Evolutionary conservation across 2,888 invertebrate genomes (phyloP), one percentile per base, ranked within the genome.

Genomic region (Tridacna gigas): DNA sequence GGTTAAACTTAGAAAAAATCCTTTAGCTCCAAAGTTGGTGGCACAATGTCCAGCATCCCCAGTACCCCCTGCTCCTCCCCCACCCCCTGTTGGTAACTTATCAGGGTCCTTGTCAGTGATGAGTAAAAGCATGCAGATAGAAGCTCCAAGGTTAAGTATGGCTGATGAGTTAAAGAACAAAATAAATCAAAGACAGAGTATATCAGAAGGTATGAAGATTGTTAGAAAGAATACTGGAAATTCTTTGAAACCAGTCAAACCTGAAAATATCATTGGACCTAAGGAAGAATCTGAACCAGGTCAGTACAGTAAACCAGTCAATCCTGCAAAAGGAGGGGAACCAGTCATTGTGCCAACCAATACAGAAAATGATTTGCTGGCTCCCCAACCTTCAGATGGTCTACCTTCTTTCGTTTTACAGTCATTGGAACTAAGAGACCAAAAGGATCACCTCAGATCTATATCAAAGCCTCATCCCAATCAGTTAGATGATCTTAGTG

Each of bases 371-470:
- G 79, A 79, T 65, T 37, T 60, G 22, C 67, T 87, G 22, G 65
- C 63, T 18, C 87, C 87, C 47, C 77, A 85, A 26, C 85, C 77
- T 63, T 87, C 85, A 26, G 85, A 86, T 48, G 88, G 88, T 11
- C 51, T 88, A 20, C 85, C 88, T 12, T 74, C 83, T 61, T 89
- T 91, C 80, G 86, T 89, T 26, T 67, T 93, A n/a, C 88, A 90
- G 60, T 90, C 92, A 0, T 65, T 91, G 25, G 90, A 91, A 47
- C 82, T 94, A 74, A 63, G 84, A 45, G 86, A 87, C 65, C 92
- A 93, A 82, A 91, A 89, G 75, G 86, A 88, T 28, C 82, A 89
- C 61, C 86, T 94, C 74, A 90, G 84, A 75, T 88, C 93, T 12
- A 90, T 89, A 60, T 85, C 86, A 1, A 85, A 82, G 60, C 90